These are phyloP conservation scores for Bicyclus anynana DNA, from an alignment of 1,140 invertebrate genomes.

Conservation along the genomic window DNA sequence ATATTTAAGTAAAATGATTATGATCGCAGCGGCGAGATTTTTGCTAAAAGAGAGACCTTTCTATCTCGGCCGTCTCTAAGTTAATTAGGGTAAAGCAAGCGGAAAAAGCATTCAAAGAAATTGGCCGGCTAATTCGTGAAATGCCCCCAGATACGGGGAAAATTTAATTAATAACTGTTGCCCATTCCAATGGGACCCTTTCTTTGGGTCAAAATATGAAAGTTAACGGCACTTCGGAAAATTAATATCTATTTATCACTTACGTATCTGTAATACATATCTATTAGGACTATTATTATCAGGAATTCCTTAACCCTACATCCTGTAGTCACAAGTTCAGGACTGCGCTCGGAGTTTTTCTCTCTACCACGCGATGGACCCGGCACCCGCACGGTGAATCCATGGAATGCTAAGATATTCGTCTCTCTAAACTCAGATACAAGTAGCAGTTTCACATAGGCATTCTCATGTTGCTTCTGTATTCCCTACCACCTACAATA, in stretches of 20 bases:
- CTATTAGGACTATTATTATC: too few species aligned
- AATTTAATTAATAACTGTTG: conserved; percentile 49
- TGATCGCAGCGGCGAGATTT: conserved; percentile 43
- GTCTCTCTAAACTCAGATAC: too few species aligned
- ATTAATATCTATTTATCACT: not conserved
- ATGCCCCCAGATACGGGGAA: conserved; percentile 35
- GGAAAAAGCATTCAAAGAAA: conserved; percentile 58
- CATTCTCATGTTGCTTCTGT: too few species aligned
- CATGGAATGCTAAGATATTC: too few species aligned
- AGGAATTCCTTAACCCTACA: too few species aligned
- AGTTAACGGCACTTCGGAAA: conserved; percentile 5
- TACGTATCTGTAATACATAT: not conserved
- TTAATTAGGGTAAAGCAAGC: conserved; percentile 52
- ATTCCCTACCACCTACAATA: too few species aligned
- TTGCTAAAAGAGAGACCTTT: conserved; percentile 27
- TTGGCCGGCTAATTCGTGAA: conserved; percentile 42
- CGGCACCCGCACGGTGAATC: too few species aligned
- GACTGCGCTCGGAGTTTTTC: too few species aligned
- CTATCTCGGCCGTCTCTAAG: conserved; percentile 50
- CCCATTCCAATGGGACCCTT: conserved; percentile 4
- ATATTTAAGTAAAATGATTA: conserved; percentile 47
- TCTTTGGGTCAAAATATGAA: conserved; percentile 19
- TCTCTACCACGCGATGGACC: too few species aligned
- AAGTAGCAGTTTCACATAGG: too few species aligned
- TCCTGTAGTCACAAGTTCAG: too few species aligned